Conservation (phyloP, 2,113 vertebrate species). For the Ctenodactylus gundi region DNA sequence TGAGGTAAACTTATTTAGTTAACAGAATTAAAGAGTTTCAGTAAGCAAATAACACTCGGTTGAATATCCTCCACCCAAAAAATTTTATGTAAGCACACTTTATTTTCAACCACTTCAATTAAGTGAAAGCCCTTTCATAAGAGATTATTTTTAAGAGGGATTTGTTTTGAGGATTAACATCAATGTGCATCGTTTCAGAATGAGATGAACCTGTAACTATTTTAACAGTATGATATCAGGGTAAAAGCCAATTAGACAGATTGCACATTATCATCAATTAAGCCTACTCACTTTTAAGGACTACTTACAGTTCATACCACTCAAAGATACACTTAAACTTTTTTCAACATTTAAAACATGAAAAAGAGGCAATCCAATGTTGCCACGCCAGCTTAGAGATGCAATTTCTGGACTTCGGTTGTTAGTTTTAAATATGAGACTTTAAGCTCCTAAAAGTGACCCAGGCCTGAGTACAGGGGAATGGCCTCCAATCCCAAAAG, state of each 20-base stretch:
- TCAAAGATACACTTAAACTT: slow-evolving; percentile 36
- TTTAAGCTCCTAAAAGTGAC: slow-evolving; percentile 49
- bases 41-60: background rate
- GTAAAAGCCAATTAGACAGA: slow-evolving; percentile 20
- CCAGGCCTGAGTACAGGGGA: background rate
- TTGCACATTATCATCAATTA: background rate
- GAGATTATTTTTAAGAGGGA: slow-evolving; percentile 15
- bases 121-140: background rate
- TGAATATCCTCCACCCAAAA: background rate
- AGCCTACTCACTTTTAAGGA: slow-evolving; percentile 8
- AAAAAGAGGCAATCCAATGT: background rate
- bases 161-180: slow-evolving; percentile 65
- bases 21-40: background rate
- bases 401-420: slow-evolving; percentile 50
- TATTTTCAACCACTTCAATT: slow-evolving; percentile 41
- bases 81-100: background rate
- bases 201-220: slow-evolving; percentile 14
- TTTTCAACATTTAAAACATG: background rate
- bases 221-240: slow-evolving; percentile 5
- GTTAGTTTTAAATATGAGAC: slow-evolving; percentile 57
- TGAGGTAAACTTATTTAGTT: slow-evolving; percentile 11
- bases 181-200: background rate
- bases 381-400: slow-evolving; percentile 52
- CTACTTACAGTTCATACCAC: background rate
- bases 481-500: slow-evolving; percentile 33